phyloP scores from a whole-genome alignment of 1,140 invertebrate species.

The Camponotus floridanus region DNA sequence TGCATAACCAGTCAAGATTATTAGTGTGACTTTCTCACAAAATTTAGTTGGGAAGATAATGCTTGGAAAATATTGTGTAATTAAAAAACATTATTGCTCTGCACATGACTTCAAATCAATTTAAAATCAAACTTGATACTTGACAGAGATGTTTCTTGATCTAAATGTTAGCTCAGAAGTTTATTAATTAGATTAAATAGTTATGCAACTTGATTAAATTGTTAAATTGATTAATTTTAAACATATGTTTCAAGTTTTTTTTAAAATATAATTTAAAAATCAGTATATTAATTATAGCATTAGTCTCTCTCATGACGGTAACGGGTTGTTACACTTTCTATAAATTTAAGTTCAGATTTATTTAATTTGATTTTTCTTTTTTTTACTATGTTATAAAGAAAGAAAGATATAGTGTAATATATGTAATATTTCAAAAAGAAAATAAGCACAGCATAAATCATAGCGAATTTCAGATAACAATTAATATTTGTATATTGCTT shows the following conservation, averaged over 20 bases:
- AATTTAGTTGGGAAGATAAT: neutral
- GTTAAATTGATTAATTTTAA: too few relatives aligned
- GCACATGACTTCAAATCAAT: neutral
- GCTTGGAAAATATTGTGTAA: neutral
- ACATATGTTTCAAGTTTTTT: neutral
- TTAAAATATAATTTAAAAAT: neutral
- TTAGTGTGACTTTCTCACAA: constrained; percentile 35
- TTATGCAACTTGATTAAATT: neutral
- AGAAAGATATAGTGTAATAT: constrained; percentile 1
- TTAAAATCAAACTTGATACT: neutral
- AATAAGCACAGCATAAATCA: neutral
- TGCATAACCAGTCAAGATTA: constrained; percentile 62
- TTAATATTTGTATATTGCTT: neutral
- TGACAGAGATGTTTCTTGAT: neutral
- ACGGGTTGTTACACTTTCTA: neutral
- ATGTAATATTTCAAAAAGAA: too few relatives aligned
- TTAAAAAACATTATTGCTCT: neutral
- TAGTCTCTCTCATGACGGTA: neutral
- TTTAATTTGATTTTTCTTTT: neutral
- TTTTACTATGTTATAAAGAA: neutral
- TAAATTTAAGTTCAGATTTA: neutral
- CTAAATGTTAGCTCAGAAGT: neutral
- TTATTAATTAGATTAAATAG: constrained; percentile 15
- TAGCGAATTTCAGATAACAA: neutral
- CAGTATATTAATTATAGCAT: neutral